phyloP scores from a whole-genome alignment of 2,113 vertebrate genomes.

The Dicrurus megarhynchus region DNA sequence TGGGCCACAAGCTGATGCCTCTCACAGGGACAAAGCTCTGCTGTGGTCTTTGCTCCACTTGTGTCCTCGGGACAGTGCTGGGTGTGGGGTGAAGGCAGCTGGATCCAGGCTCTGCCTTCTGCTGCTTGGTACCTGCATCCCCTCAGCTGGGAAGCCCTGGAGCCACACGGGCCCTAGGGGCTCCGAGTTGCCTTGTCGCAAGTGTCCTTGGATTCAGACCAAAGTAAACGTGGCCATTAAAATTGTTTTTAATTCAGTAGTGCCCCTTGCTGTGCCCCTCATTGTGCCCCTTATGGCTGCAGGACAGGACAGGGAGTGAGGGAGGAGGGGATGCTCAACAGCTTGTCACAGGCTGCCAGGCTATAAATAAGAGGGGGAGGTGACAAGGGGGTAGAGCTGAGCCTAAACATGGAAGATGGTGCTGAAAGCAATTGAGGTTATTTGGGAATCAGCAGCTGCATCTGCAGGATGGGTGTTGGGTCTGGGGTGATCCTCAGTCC shows the following conservation, averaged over 20 bases:
- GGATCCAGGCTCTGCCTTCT: neutral
- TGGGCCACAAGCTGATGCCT: neutral
- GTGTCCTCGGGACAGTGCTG: neutral
- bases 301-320: neutral
- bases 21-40: neutral
- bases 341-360: neutral
- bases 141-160: neutral
- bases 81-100: neutral
- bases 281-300: neutral
- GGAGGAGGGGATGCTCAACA: neutral
- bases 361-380: neutral
- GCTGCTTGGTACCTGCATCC: neutral
- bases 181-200: neutral
- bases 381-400: neutral
- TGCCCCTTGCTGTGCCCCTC: neutral
- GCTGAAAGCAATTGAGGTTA: neutral
- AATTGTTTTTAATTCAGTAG: neutral
- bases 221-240: conserved; percentile 29
- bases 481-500: neutral
- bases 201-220: conserved; percentile 60
- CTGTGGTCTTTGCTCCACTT: neutral
- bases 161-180: neutral
- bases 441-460: neutral
- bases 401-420: neutral
- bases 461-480: neutral